phyloP scores from a whole-genome alignment of 2,113 vertebrate species.

The Sebastes schlegelii region DNA sequence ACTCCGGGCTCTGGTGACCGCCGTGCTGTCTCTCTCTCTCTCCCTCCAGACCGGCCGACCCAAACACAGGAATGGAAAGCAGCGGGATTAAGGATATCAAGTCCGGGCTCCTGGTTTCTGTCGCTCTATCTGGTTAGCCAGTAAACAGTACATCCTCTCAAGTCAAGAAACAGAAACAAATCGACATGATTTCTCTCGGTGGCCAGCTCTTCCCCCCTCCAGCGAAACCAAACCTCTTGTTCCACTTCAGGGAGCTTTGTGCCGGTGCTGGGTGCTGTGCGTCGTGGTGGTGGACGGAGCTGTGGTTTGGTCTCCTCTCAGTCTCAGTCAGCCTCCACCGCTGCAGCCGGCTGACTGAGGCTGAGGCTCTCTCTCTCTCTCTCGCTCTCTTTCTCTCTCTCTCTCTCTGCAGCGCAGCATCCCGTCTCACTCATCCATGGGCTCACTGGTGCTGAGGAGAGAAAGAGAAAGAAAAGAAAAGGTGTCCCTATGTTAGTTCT shows the following conservation, averaged over 20 bases:
- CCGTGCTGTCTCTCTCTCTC: slow-evolving; percentile 14
- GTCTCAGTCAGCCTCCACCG: slow-evolving; percentile 52
- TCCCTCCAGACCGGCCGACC: slow-evolving; percentile 28
- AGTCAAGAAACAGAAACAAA: not conserved
- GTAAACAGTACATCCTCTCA: slow-evolving; percentile 61
- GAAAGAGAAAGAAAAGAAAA: not conserved
- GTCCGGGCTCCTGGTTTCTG: slow-evolving; percentile 54
- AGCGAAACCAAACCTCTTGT: not conserved
- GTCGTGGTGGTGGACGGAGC: slow-evolving; percentile 56
- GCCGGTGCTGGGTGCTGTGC: slow-evolving; percentile 50
- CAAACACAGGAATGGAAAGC: slow-evolving; percentile 34
- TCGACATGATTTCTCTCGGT: not conserved
- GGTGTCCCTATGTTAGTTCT: slow-evolving; percentile 54
- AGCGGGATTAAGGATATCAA: slow-evolving; percentile 51
- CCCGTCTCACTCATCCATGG: slow-evolving; percentile 32
- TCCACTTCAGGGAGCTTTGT: slow-evolving; percentile 31
- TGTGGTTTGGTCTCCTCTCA: slow-evolving; percentile 28
- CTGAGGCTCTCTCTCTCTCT: not conserved
- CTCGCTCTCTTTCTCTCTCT: not conserved
- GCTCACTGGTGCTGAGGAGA: slow-evolving; percentile 30
- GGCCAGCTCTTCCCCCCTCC: slow-evolving; percentile 3
- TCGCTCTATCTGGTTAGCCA: slow-evolving; percentile 37
- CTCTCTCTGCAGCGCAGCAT: slow-evolving; percentile 69
- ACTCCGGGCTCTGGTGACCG: slow-evolving; percentile 1
- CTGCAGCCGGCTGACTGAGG: slow-evolving; percentile 64